Evolutionary conservation across 2,797 vertebrate genomes (phyloP).

Genomic region (Brotula barbata): DNA sequence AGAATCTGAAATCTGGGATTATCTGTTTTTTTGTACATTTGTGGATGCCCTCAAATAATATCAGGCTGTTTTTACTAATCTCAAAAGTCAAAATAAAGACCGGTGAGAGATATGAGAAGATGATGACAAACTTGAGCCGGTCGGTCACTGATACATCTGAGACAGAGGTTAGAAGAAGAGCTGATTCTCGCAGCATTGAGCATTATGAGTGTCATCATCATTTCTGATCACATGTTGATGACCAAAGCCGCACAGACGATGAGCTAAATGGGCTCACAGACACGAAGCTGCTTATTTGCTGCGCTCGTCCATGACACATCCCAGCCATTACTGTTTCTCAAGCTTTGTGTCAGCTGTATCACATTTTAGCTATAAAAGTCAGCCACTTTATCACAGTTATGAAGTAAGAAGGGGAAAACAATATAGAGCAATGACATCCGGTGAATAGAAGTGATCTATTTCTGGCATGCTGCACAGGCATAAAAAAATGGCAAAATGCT

Average conservation of each 20-base stretch:
- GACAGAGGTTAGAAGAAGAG: no score
- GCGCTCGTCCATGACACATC: background rate
- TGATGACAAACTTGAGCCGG: no score
- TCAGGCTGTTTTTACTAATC: no score
- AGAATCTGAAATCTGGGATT: no score
- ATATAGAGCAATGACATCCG: slow-evolving; percentile 43
- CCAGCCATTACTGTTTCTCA: background rate
- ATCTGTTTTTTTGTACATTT: no score
- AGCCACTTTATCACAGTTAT: background rate
- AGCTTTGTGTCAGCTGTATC: background rate
- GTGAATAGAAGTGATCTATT: slow-evolving; percentile 36
- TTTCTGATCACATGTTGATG: slow-evolving; percentile 41
- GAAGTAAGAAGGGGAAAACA: slow-evolving; percentile 1
- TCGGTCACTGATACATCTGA: no score
- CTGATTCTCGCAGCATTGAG: no score
- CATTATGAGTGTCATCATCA: slow-evolving; percentile 3
- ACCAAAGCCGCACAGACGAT: background rate
- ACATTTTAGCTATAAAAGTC: background rate
- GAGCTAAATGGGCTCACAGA: background rate
- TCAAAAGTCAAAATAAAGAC: no score
- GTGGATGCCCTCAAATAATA: no score
- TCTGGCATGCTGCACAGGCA: slow-evolving; percentile 30
- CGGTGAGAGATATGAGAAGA: no score
- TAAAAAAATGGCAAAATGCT: background rate
- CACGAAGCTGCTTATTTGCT: slow-evolving; percentile 11